A percentile compares a stretch with the other conserved stretches of the same genome.
These are phyloP conservation scores for Zaprionus gabonicus DNA, from an alignment of 1,140 invertebrate species.

Conservation along the genomic window DNA sequence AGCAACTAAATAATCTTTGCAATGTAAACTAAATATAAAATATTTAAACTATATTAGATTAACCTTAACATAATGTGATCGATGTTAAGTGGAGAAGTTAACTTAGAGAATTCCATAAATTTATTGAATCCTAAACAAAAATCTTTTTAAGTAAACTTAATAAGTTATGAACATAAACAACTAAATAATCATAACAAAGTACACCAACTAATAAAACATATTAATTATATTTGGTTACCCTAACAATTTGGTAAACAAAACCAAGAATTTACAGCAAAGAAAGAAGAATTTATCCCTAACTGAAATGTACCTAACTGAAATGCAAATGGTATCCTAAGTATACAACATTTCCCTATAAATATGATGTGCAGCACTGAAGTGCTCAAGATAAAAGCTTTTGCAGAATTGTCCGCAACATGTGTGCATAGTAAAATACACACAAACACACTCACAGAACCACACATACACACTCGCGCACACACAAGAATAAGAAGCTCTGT, in stretches of 20 bases:
- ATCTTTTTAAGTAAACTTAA: not conserved
- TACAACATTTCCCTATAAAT: not conserved
- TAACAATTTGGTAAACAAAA: no score
- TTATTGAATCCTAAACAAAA: not conserved
- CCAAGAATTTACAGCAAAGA: not conserved
- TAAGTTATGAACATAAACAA: not conserved
- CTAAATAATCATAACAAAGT: not conserved
- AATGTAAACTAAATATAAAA: no score
- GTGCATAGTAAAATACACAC: not conserved
- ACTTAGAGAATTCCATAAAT: not conserved
- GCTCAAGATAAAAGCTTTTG: not conserved
- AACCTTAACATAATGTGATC: no score
- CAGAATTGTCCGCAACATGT: not conserved
- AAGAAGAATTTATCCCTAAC: not conserved
- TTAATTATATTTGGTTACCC: no score
- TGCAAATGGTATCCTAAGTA: slow-evolving; percentile 1
- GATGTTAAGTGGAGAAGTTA: not conserved
- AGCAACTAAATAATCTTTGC: no score
- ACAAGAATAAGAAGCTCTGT: not conserved
- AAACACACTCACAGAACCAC: not conserved
- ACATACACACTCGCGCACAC: not conserved
- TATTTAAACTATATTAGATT: no score
- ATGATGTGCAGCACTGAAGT: not conserved
- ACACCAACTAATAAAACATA: not conserved
- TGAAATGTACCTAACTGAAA: not conserved